Evolutionary conservation across 2,888 invertebrate genomes (phyloP), one percentile per base, ranked within the genome.

Genomic region (Harpalus rubripes): DNA sequence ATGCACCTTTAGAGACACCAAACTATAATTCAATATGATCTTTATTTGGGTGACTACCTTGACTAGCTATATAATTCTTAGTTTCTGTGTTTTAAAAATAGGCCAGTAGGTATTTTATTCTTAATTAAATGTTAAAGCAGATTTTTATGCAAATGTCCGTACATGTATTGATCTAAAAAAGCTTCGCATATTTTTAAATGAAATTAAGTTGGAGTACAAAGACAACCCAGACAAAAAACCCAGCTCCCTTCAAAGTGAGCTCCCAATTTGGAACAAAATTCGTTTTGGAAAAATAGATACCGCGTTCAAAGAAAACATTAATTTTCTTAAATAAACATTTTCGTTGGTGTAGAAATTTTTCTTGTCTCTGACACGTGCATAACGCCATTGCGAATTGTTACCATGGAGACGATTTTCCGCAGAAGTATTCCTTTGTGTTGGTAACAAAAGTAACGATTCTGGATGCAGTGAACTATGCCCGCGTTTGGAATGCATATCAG

Each of bases 251-350:
- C 32, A 32, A 52, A 52, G 10, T 52, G 44, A 8, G 44, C 44
- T 52, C 6, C 44, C 44, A 52, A 52, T 52, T 52, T 52, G 44
- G 7, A 52, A 52, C 4, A 26, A 63, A 22, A 63, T 26, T 22
- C 26, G 1, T 22, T 15, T 15, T 63, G 12, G 32, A 72, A 72
- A 72, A 72, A 72, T 72, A 72, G 44, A 72, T 72, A 72, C 44
- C 8, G 10, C 44, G 39, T 41, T 41, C 72, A 72, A 72, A 72
- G 72, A 72, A 72, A 72, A 72, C 39, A 72, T 72, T 72, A 72
- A 72, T 72, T 72, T 72, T 72, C 72, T 72, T 72, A 44, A 72
- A 72, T 72, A 72, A 72, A 72, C 72, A 63, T 63, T 63, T 63
- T 26, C 63, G 22, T 63, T 22, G 7, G 22, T 12, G 63, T 10